Conservation (phyloP, 2,888 invertebrate genomes). For the Pediacus dermestoides region DNA sequence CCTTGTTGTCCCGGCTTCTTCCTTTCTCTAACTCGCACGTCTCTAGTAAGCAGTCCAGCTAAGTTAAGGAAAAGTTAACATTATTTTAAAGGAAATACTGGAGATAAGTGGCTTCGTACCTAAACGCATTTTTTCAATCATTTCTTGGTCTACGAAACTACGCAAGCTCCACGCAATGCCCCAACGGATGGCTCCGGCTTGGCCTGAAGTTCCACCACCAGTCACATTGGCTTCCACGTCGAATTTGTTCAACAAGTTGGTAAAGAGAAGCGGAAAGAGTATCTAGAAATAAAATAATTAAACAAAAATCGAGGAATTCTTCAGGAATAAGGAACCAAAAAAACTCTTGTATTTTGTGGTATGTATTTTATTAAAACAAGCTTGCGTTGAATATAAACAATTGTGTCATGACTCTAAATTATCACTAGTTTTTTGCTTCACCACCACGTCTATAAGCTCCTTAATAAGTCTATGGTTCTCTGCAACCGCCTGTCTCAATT, state of each 20-base stretch:
- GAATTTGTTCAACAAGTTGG: constrained; percentile 69
- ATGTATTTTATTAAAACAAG: too few relatives aligned
- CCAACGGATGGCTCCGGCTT: constrained; percentile 86
- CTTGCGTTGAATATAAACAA: too few relatives aligned
- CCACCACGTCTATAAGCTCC: constrained; percentile 39
- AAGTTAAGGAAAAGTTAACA: constrained; percentile 31
- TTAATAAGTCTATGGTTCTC: constrained; percentile 39
- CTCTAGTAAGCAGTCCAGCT: constrained; percentile 84
- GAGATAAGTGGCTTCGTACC: too few relatives aligned
- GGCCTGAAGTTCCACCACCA: constrained; percentile 73
- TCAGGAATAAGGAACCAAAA: too few relatives aligned
- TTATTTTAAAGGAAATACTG: too few relatives aligned
- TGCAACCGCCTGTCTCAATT: constrained; percentile 50
- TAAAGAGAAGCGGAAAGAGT: constrained; percentile 80
- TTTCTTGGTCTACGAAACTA: constrained; percentile 75
- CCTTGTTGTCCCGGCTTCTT: constrained; percentile 91
- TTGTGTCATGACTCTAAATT: too few relatives aligned
- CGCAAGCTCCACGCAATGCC: constrained; percentile 81
- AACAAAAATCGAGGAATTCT: too few relatives aligned
- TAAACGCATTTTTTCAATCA: constrained; percentile 79
- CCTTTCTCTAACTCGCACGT: constrained; percentile 74
- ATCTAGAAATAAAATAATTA: constrained; percentile 55
- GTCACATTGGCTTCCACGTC: constrained; percentile 77
- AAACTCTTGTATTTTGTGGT: too few relatives aligned
- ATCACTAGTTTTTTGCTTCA: constrained; percentile 30